Conservation (phyloP, 2,113 vertebrate species). For the Podocnemis expansa region DNA sequence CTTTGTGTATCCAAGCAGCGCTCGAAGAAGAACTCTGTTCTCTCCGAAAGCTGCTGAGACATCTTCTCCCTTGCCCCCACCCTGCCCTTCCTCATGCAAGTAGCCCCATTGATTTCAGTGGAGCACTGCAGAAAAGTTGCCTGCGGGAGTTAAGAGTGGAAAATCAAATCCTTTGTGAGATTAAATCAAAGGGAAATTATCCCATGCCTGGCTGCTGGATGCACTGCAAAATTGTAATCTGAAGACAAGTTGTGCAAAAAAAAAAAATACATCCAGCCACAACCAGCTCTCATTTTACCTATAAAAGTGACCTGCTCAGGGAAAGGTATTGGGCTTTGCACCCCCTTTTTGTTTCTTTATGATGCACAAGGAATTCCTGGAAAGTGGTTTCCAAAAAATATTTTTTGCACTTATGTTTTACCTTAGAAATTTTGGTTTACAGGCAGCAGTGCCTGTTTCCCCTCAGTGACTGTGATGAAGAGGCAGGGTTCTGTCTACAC, state of each 20-base stretch:
- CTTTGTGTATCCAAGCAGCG: no score
- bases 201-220: neutral
- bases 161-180: accelerated
- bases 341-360: neutral
- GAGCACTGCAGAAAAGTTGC: neutral
- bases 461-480: neutral
- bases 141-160: neutral
- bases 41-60: accelerated
- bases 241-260: slow-evolving; percentile 45
- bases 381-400: neutral
- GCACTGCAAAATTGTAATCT: neutral
- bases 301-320: neutral
- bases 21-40: no score
- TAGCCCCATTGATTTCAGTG: accelerated
- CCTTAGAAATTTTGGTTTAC: neutral
- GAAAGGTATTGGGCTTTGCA: neutral
- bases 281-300: neutral
- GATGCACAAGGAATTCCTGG: accelerated
- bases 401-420: neutral
- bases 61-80: accelerated
- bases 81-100: neutral
- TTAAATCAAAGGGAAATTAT: neutral
- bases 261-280: neutral
- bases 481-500: neutral
- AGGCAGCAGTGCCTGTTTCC: neutral